These are phyloP conservation scores for Erynnis tages DNA, from an alignment of 2,888 invertebrate genomes.

Conservation along the genomic window DNA sequence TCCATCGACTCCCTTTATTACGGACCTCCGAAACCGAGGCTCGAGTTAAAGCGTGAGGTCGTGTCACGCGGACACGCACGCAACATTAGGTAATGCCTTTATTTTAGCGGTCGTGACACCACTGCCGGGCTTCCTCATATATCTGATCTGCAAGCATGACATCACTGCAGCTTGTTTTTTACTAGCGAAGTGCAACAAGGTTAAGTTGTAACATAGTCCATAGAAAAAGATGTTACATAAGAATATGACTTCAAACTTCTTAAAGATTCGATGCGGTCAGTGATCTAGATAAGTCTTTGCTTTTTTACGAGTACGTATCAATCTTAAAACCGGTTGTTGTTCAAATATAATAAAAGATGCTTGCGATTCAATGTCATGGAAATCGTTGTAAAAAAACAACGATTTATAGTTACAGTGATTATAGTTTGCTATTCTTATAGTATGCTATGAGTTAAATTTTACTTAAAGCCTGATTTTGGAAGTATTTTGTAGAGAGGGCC, in stretches of 20 bases:
- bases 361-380: neutral
- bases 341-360: neutral
- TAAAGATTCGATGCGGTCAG: slow-evolving; percentile 33
- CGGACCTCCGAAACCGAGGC: slow-evolving; percentile 28
- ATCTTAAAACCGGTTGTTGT: slow-evolving; percentile 26
- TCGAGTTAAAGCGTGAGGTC: slow-evolving; percentile 41
- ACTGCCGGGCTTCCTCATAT: slow-evolving; percentile 51
- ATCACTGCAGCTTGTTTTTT: slow-evolving; percentile 43
- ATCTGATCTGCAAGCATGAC: slow-evolving; percentile 42
- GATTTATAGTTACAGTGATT: neutral
- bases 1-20: too few relatives aligned
- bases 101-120: slow-evolving; percentile 48
- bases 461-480: neutral
- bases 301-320: slow-evolving; percentile 25
- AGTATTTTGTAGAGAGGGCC: neutral
- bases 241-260: slow-evolving; percentile 7
- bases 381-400: neutral
- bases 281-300: slow-evolving; percentile 28
- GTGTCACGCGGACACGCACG: slow-evolving; percentile 45
- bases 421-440: too few relatives aligned
- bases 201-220: slow-evolving; percentile 27
- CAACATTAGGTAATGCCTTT: slow-evolving; percentile 49
- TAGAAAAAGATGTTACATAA: slow-evolving; percentile 14
- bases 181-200: slow-evolving; percentile 42
- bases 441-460: too few relatives aligned